Evolutionary conservation across 2,888 invertebrate species (phyloP), one percentile per base, ranked within the genome.

Genomic region (Lepidonotus clava): DNA sequence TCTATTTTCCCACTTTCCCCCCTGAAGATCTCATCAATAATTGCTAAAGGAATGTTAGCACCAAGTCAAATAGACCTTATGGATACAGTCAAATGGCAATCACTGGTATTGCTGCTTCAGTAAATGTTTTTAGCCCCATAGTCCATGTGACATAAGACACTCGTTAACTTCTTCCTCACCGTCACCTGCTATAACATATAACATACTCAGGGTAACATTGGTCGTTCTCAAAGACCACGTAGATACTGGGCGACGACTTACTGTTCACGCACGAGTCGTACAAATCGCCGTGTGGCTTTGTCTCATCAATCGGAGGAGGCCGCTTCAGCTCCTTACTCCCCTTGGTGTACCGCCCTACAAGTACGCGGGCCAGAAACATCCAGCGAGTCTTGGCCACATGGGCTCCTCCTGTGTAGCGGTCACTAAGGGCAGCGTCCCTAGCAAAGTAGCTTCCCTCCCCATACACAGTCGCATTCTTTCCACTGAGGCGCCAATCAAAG

Each of bases 371-470:
- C 41, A 89, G 66, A 67, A 92, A 91, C 91, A 92, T 80, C 80
- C 80, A 90, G 83, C 88, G 90, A 21, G 88, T 85, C 1, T 86
- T 86, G 18, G 18, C 80, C n/a, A 46, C 18, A 34, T 51, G 8
- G 11, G 32, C 46, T 1, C 80, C 46, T 1, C 80, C 85, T 4
- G 88, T 88, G 83, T 87, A 89, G 0, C 18, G 32, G 38, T 88
- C 86, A 56, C 87, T 88, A 51, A 71, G 66, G 4, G 71, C 2
- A 0, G 92, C 90, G 80, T 89, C 88, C 14, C 85, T 87, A 0
- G 91, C 90, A 87, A 92, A 92, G 87, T 92, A 92, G 80, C 90
- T 91, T n/a, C 92, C 92, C 84, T 91, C 90, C 1, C 92, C 92
- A 86, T 89, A 90, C 32, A 85, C 83, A 0, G 90, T 89, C n/a